Evolutionary conservation across 2,888 invertebrate species (phyloP).

Genomic region (Idaea aversata): DNA sequence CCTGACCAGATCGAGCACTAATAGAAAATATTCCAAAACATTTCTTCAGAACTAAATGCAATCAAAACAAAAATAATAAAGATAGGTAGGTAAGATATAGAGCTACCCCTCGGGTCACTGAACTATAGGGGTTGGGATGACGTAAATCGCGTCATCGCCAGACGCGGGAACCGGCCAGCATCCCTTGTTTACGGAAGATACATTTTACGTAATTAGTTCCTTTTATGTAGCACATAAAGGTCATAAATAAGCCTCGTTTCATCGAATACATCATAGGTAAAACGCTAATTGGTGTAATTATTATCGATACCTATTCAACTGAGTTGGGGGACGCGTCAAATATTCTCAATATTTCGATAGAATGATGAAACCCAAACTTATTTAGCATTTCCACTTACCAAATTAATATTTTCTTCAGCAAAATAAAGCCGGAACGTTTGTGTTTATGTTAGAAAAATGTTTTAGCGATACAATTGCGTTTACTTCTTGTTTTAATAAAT

Average conservation of each 20-base stretch:
- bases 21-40: too few relatives aligned
- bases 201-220: background rate
- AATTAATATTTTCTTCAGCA: constrained; percentile 11
- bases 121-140: constrained; percentile 12
- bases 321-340: constrained; percentile 9
- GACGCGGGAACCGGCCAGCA: constrained; percentile 22
- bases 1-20: too few relatives aligned
- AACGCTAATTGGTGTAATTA: constrained; percentile 23
- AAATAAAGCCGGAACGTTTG: constrained; percentile 16
- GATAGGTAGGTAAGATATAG: background rate
- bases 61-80: background rate
- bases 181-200: background rate
- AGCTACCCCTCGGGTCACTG: constrained; percentile 8
- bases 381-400: constrained; percentile 22
- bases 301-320: constrained; percentile 23
- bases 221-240: constrained; percentile 13
- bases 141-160: constrained; percentile 12
- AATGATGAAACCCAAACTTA: constrained; percentile 15
- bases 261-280: constrained; percentile 14
- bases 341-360: background rate
- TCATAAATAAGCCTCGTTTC: constrained; percentile 18
- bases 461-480: constrained; percentile 15
- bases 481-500: constrained; percentile 26
- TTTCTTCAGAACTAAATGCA: background rate
- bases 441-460: constrained; percentile 24